These are phyloP conservation scores for Peromyscus polionotus DNA, from an alignment of 2,113 vertebrate genomes.

Conservation along the genomic window DNA sequence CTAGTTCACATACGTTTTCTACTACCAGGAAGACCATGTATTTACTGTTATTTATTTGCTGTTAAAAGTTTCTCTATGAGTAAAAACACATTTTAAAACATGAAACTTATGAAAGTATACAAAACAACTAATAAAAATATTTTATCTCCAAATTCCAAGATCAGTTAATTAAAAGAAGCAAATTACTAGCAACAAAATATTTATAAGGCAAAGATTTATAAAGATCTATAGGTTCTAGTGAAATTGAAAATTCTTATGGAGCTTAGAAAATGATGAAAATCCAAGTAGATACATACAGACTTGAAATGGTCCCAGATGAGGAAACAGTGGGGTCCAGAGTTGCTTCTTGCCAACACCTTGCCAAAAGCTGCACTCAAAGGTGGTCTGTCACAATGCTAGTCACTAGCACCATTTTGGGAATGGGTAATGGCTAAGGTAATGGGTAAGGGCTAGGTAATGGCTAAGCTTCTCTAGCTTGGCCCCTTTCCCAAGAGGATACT, in stretches of 20 bases:
- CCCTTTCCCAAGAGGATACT: constrained; percentile 30
- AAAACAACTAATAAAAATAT: neutral
- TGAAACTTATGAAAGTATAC: neutral
- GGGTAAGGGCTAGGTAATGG: neutral
- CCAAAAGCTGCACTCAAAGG: constrained; percentile 32
- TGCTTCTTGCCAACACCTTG: constrained; percentile 33
- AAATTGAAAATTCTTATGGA: neutral
- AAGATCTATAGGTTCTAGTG: neutral
- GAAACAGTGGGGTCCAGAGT: neutral
- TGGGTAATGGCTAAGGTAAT: too few relatives aligned
- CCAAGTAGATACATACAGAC: neutral
- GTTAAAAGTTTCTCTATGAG: neutral
- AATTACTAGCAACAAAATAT: neutral
- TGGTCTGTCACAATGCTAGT: constrained; percentile 28
- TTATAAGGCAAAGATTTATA: neutral
- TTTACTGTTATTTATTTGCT: neutral
- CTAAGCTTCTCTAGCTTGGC: constrained; percentile 25
- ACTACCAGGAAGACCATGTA: neutral
- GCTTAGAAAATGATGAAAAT: neutral
- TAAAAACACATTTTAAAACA: neutral
- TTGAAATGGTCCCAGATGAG: neutral
- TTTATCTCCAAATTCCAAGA: neutral
- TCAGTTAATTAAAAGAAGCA: neutral
- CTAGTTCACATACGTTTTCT: neutral
- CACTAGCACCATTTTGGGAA: neutral